Evolutionary conservation across 2,888 invertebrate genomes (phyloP).

Genomic region (Ophraella communa): DNA sequence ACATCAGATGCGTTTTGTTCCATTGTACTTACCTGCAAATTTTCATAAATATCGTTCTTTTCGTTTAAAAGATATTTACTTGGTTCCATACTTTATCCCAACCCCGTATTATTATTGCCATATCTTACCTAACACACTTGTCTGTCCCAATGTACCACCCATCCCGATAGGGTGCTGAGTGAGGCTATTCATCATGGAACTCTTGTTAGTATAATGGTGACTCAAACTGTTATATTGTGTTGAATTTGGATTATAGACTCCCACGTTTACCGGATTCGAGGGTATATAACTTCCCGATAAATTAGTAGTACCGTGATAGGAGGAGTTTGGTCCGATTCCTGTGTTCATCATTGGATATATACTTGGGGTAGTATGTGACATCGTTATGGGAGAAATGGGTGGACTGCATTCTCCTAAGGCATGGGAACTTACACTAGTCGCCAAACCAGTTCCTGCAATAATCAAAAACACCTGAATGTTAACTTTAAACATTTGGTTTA

Average conservation of each 20-base stretch:
- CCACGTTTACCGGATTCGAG: slow-evolving; percentile 44
- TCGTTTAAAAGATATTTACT: too few species aligned
- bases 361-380: slow-evolving; percentile 61
- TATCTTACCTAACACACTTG: slow-evolving; percentile 45
- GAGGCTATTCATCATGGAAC: slow-evolving; percentile 43
- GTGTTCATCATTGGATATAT: slow-evolving; percentile 59
- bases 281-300: slow-evolving; percentile 47
- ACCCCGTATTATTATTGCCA: too few species aligned
- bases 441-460: slow-evolving; percentile 62
- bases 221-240: slow-evolving; percentile 55
- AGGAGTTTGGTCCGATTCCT: slow-evolving; percentile 40
- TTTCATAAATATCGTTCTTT: too few species aligned
- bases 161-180: slow-evolving; percentile 45
- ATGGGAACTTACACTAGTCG: slow-evolving; percentile 74
- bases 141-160: slow-evolving; percentile 48
- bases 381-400: slow-evolving; percentile 61
- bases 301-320: slow-evolving; percentile 53
- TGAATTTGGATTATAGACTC: slow-evolving; percentile 47
- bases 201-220: slow-evolving; percentile 51
- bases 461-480: not conserved
- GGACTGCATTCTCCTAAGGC: slow-evolving; percentile 72
- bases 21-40: too few species aligned
- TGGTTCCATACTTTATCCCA: too few species aligned
- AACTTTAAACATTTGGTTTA: not conserved
- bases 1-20: too few species aligned